These are phyloP conservation scores for Arothron firmamentum DNA, from an alignment of 2,113 vertebrate species.

Conservation along the genomic window DNA sequence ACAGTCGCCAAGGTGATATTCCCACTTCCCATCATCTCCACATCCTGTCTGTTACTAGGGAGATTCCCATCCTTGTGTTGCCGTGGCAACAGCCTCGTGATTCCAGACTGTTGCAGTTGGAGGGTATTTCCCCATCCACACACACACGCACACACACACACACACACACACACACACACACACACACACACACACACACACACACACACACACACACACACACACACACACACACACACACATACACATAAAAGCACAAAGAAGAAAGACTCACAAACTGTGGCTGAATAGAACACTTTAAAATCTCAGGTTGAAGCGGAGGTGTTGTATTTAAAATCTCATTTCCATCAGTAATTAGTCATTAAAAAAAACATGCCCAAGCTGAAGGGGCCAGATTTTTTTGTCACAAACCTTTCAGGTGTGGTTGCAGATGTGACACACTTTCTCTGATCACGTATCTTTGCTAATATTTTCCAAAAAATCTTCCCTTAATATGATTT, in stretches of 20 bases:
- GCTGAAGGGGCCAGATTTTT: constrained; percentile 17
- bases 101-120: constrained; percentile 64
- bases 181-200: neutral
- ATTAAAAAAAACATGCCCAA: constrained; percentile 25
- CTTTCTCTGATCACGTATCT: neutral
- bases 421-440: neutral
- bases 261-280: constrained; percentile 15
- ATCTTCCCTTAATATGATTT: constrained; percentile 10
- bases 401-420: neutral
- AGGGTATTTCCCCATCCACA: constrained; percentile 64
- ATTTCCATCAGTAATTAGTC: constrained; percentile 34
- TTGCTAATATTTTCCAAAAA: constrained; percentile 3
- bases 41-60: constrained; percentile 62
- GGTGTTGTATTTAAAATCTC: constrained; percentile 35
- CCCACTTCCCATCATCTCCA: constrained; percentile 45
- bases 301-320: too few species aligned
- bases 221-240: neutral
- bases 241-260: constrained; percentile 6
- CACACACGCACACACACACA: constrained; percentile 14
- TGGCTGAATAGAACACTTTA: constrained; percentile 13
- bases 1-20: constrained; percentile 38
- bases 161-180: constrained; percentile 7
- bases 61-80: constrained; percentile 62
- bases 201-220: constrained; percentile 17
- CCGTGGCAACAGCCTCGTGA: constrained; percentile 61